A percentile compares a stretch with the other conserved stretches of the same genome.
phyloP scores from a whole-genome alignment of 2,888 invertebrate species.

The Eretmocerus hayati region DNA sequence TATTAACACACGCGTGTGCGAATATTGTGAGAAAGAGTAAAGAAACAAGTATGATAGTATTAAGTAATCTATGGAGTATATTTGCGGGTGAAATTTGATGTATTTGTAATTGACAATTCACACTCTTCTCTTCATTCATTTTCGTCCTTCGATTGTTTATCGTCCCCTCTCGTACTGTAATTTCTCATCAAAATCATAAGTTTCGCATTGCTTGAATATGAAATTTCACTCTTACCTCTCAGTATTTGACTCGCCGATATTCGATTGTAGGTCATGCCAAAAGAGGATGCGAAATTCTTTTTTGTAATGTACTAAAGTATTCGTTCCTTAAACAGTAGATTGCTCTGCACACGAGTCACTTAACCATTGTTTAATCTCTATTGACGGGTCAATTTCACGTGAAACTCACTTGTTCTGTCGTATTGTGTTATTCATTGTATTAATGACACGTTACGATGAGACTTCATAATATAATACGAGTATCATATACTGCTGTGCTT shows the following conservation, averaged over 20 bases:
- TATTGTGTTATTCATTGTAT: conserved; percentile 16
- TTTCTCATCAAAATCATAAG: too few relatives aligned
- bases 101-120: conserved; percentile 17
- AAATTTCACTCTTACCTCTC: too few relatives aligned
- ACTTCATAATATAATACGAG: conserved; percentile 21
- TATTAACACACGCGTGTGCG: conserved; percentile 16
- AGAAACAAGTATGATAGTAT: conserved; percentile 11
- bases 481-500: conserved; percentile 23
- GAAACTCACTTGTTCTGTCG: conserved; percentile 20
- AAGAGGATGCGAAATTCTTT: neutral
- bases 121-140: conserved; percentile 1
- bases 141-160: neutral
- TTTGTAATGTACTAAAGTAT: too few relatives aligned
- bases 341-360: too few relatives aligned
- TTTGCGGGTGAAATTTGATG: conserved; percentile 22
- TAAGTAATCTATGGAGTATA: conserved; percentile 19
- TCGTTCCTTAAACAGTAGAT: too few relatives aligned
- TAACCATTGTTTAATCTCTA: conserved; percentile 9
- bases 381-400: conserved; percentile 22
- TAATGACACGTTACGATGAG: conserved; percentile 20
- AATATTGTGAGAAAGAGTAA: conserved; percentile 5
- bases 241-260: conserved; percentile 1
- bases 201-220: too few relatives aligned
- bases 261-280: too few relatives aligned
- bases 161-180: neutral